Conservation (phyloP, 2,797 vertebrate species). For the Fistularia commersonii region DNA sequence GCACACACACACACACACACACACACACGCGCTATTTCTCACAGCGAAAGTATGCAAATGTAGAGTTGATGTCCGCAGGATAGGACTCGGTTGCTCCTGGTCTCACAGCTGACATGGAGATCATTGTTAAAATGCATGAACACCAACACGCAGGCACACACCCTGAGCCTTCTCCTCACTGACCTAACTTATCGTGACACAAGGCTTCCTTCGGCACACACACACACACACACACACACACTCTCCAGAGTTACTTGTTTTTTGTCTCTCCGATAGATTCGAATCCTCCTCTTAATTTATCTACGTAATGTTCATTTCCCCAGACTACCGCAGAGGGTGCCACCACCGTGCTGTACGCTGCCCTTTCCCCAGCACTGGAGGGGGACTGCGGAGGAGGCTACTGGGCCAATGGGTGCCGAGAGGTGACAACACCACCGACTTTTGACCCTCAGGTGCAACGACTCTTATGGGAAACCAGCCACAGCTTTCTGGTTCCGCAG, state of each 20-base stretch:
- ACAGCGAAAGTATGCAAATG: conserved; percentile 4
- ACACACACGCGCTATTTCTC: conserved; percentile 1
- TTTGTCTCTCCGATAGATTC: conserved; percentile 2
- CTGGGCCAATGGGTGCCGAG: conserved; percentile 76
- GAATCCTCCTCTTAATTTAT: too few species aligned
- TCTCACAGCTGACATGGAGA: conserved; percentile 50
- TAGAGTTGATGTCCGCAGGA: conserved; percentile 41
- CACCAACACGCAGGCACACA: conserved; percentile 17
- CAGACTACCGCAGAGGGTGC: conserved; percentile 85
- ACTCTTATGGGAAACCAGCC: conserved; percentile 81
- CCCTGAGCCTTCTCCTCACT: conserved; percentile 21
- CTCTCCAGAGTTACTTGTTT: conserved; percentile 22
- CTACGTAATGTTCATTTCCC: not conserved
- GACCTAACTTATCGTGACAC: conserved; percentile 48
- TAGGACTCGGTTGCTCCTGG: conserved; percentile 42
- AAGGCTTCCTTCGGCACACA: conserved; percentile 31
- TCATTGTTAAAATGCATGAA: conserved; percentile 50
- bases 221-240: conserved; percentile 21
- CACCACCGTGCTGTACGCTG: conserved; percentile 75
- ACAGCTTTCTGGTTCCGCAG: conserved; percentile 65
- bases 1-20: too few species aligned
- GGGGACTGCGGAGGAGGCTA: conserved; percentile 77
- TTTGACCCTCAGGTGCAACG: conserved; percentile 77
- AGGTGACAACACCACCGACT: conserved; percentile 64
- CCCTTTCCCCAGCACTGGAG: conserved; percentile 76